Percentiles rank a stretch among this genome's conserved stretches.
Conservation (phyloP, 2,797 vertebrate species). For the Sciaenops ocellatus region DNA sequence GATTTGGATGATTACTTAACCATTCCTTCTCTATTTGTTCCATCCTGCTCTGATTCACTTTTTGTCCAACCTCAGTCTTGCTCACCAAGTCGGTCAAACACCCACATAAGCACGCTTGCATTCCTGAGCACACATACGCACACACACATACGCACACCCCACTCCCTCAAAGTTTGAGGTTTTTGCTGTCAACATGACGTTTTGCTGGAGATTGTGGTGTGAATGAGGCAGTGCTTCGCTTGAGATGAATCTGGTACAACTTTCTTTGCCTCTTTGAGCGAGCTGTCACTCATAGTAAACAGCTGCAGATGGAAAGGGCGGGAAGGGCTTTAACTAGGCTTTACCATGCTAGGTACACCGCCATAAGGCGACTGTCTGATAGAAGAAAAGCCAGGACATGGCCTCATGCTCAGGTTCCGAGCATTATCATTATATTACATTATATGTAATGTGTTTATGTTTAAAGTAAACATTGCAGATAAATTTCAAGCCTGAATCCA, state of each 20-base stretch:
- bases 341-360: conserved; percentile 53
- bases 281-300: conserved; percentile 75
- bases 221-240: conserved; percentile 50
- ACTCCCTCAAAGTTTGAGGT: conserved; percentile 58
- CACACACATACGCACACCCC: neutral
- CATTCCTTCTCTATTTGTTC: conserved; percentile 66
- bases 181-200: conserved; percentile 61
- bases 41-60: conserved; percentile 59
- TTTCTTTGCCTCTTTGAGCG: conserved; percentile 52
- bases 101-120: conserved; percentile 53
- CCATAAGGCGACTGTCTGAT: conserved; percentile 64
- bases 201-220: conserved; percentile 52
- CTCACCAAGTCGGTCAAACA: conserved; percentile 68
- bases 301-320: conserved; percentile 72
- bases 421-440: conserved; percentile 64
- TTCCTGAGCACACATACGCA: conserved; percentile 57
- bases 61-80: conserved; percentile 43
- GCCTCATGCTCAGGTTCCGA: conserved; percentile 65
- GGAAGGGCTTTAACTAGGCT: conserved; percentile 59
- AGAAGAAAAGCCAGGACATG: conserved; percentile 62
- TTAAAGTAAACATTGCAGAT: conserved; percentile 59
- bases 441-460: conserved; percentile 54
- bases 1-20: conserved; percentile 71
- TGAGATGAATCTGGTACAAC: conserved; percentile 44
- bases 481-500: conserved; percentile 49